Evolutionary conservation across 2,113 vertebrate species (phyloP).

Genomic region (Indicator indicator): DNA sequence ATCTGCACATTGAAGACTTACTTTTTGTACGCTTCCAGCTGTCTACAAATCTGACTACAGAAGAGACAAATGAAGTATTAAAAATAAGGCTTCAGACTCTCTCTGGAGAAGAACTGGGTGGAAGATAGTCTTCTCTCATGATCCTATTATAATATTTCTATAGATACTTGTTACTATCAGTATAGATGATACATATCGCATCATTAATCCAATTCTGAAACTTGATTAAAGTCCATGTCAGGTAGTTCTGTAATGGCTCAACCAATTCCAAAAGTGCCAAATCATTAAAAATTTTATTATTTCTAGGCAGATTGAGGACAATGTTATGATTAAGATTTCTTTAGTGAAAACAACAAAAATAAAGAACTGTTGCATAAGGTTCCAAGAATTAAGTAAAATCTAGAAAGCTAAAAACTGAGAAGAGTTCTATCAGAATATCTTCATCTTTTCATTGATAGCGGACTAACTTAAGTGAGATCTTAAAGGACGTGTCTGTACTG

Average conservation of each 20-base stretch:
- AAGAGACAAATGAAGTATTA: not conserved
- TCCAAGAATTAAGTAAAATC: not conserved
- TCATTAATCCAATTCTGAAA: conserved; percentile 15
- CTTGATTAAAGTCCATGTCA: not conserved
- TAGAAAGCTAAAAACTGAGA: not conserved
- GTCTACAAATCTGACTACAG: not conserved
- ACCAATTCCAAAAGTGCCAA: not conserved
- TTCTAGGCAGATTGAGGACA: not conserved
- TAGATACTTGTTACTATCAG: not conserved
- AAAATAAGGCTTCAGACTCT: not conserved
- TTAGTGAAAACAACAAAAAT: not conserved
- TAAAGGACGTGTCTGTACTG: not conserved
- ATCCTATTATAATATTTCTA: conserved; percentile 3
- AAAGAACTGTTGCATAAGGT: not conserved
- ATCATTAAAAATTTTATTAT: not conserved
- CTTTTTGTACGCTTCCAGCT: not conserved
- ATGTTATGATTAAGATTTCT: not conserved
- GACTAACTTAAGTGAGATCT: not conserved
- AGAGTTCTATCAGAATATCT: not conserved
- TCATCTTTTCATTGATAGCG: not conserved
- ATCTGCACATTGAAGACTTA: not conserved
- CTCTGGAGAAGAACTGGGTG: not conserved
- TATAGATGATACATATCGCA: not conserved
- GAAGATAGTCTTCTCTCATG: not conserved
- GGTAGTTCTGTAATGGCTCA: not conserved